Conservation (phyloP, 2,113 vertebrate genomes). For the crab-eating macaque (Macaca fascicularis) region DNA sequence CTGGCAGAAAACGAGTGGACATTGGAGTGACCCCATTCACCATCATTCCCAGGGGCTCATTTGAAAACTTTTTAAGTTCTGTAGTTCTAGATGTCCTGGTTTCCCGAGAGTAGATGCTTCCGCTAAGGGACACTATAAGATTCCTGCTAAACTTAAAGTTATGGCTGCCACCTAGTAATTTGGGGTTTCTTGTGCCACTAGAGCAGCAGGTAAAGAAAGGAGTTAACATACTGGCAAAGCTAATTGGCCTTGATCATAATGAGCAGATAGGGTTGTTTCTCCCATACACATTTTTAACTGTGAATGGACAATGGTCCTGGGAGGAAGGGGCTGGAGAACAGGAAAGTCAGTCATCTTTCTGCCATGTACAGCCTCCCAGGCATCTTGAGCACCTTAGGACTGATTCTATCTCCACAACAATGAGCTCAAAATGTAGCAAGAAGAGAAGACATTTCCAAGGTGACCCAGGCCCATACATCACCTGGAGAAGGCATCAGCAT, state of each 20-base stretch:
- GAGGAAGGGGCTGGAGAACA: background rate
- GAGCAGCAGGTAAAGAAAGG: background rate
- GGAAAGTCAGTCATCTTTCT: background rate
- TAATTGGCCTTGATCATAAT: background rate
- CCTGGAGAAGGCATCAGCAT: background rate
- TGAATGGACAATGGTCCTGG: background rate
- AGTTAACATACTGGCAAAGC: background rate
- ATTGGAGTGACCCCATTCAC: background rate
- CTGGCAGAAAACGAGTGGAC: background rate
- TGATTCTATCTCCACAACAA: background rate
- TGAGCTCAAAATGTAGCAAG: background rate
- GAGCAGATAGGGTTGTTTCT: background rate
- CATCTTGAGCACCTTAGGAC: background rate
- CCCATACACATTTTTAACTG: background rate
- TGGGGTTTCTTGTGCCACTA: background rate
- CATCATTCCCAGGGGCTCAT: background rate
- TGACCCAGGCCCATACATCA: background rate
- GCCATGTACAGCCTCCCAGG: background rate
- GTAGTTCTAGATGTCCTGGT: background rate
- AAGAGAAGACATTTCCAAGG: background rate
- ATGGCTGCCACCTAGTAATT: background rate
- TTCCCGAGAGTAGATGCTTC: background rate
- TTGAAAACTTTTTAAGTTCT: conserved; percentile 7
- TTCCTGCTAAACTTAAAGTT: conserved; percentile 31
- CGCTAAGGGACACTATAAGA: conserved; percentile 9